Evolutionary conservation across 2,888 invertebrate species (phyloP).

Genomic region (Patella ulyssiponensis): DNA sequence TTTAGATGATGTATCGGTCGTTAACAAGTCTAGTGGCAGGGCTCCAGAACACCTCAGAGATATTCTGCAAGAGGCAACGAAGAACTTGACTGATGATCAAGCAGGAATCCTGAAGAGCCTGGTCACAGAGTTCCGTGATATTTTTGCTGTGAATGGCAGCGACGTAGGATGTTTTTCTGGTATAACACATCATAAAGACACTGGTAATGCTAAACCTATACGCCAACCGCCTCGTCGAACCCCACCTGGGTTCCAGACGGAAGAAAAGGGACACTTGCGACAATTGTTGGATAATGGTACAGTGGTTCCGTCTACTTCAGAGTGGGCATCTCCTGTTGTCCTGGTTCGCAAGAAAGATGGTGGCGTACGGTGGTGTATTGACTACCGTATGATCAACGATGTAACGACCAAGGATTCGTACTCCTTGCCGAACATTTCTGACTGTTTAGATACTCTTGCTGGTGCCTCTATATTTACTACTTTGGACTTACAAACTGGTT

Average conservation of each 20-base stretch:
- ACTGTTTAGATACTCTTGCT: constrained; percentile 23
- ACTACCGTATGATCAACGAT: constrained; percentile 28
- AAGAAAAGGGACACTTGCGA: constrained; percentile 25
- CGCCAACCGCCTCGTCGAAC: constrained; percentile 25
- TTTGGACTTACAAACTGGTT: constrained; percentile 30
- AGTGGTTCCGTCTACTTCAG: constrained; percentile 29
- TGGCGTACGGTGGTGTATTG: constrained; percentile 19
- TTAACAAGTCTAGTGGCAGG: no score
- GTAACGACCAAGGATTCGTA: constrained; percentile 28
- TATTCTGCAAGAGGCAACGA: neutral
- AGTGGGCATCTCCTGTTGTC: constrained; percentile 26
- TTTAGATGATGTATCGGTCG: no score
- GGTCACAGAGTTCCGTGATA: neutral
- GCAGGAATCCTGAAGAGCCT: neutral
- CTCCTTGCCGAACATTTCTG: constrained; percentile 24
- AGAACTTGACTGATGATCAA: neutral
- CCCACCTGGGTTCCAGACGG: constrained; percentile 32
- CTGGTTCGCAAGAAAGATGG: constrained; percentile 31
- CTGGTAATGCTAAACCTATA: constrained; percentile 24
- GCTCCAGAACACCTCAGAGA: neutral
- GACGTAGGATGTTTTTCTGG: constrained; percentile 12
- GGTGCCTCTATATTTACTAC: constrained; percentile 19
- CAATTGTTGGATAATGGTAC: constrained; percentile 28
- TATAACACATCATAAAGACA: constrained; percentile 20
- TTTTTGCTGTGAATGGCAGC: neutral